Conservation (phyloP, 2,888 invertebrate species). For the Gastracanthus pulcherrimus region DNA sequence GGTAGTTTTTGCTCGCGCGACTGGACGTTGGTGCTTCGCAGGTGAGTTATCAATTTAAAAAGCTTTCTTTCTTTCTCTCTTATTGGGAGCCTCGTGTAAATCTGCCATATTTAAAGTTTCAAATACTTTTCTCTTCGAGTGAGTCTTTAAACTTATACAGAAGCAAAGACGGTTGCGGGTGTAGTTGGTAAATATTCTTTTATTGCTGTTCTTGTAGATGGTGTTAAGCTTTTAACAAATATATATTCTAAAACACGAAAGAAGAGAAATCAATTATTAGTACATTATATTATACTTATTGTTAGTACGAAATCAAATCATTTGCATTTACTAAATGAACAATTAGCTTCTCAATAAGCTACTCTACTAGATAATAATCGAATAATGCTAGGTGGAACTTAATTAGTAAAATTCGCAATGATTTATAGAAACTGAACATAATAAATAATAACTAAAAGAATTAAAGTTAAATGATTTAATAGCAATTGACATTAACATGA, state of each 20-base stretch:
- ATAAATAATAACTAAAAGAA: too few relatives aligned
- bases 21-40: constrained; percentile 92
- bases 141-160: constrained; percentile 23
- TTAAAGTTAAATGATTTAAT: too few relatives aligned
- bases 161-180: constrained; percentile 48
- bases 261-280: too few relatives aligned
- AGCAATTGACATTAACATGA: too few relatives aligned
- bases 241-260: constrained; percentile 16
- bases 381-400: too few relatives aligned
- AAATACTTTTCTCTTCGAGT: constrained; percentile 13
- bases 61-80: background rate
- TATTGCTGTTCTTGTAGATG: constrained; percentile 47
- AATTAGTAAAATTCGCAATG: too few relatives aligned
- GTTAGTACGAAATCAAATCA: too few relatives aligned
- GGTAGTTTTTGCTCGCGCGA: constrained; percentile 87
- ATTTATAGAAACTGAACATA: background rate
- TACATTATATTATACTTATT: too few relatives aligned
- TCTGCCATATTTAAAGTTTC: background rate
- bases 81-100: background rate
- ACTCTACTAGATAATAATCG: too few relatives aligned
- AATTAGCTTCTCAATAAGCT: too few relatives aligned
- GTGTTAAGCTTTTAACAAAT: constrained; percentile 42
- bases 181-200: constrained; percentile 47
- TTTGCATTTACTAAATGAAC: too few relatives aligned
- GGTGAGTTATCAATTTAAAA: constrained; percentile 81